Evolutionary conservation across 2,888 invertebrate species (phyloP), one percentile per base, ranked within the genome.

Genomic region (Philonicus albiceps): DNA sequence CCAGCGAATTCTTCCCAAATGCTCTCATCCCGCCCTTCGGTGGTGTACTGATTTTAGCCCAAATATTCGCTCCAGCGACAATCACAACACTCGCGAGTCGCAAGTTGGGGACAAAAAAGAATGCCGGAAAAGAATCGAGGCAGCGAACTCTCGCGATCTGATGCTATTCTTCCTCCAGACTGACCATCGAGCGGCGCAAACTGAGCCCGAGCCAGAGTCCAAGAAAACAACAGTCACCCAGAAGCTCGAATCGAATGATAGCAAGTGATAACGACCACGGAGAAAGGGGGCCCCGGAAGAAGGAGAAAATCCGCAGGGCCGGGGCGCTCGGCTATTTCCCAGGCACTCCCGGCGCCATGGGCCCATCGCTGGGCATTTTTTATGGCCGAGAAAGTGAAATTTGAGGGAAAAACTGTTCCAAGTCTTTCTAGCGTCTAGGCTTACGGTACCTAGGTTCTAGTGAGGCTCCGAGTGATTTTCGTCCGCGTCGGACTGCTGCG

Each of bases 301-400:
- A 19, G 31, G 49, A 53, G 16, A 22, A 49, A 78, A 27, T 43
- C 49, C 13, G 49, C 49, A n/a, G 49, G 49, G n/a, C 13, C 16
- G 22, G 55, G 55, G n/a, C 55, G 22, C 7, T 27, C 22, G 64
- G 27, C 22, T 2, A 27, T 22, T 27, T 27, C 64, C 64, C 64
- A 64, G 6, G 27, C 64, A 22, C 27, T 64, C 11, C 27, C 64
- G 19, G 64, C 8, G 11, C 27, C 2, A 64, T 49, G 76, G 74
- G 37, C 27, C 4, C 78, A 6, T 22, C n/a, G 31, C 11, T 19
- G 1, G 31, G 8, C 40, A 16, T 22, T 55, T 64, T 55, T 78
- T 81, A 31, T 40, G 7, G 40, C 19, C 72, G 84, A 55, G 73
- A 84, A 84, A 84, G 73, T 84, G 84, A 84, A 84, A 84, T 84